Evolutionary conservation across 2,113 vertebrate genomes (phyloP).

Genomic region (Lamprotornis superbus): DNA sequence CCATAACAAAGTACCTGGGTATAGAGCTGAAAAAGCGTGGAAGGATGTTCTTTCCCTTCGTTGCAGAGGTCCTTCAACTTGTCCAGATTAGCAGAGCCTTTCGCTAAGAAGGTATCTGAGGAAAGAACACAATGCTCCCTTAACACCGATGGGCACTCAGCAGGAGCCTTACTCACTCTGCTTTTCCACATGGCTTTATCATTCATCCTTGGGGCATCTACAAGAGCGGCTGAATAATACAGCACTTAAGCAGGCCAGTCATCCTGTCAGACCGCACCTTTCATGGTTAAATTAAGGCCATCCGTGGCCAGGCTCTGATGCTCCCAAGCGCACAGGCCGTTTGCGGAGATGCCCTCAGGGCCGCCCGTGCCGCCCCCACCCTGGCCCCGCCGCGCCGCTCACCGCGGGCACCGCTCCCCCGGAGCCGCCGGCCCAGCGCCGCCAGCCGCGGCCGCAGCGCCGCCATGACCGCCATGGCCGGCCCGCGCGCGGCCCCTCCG

Average conservation of each 20-base stretch:
- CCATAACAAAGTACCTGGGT: slow-evolving; percentile 81
- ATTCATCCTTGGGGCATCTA: fast-evolving
- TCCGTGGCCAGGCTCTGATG: fast-evolving
- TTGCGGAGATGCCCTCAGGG: neutral
- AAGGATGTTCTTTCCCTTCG: slow-evolving; percentile 81
- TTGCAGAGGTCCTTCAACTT: slow-evolving; percentile 83
- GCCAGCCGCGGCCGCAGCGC: too few relatives aligned
- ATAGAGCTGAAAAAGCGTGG: slow-evolving; percentile 86
- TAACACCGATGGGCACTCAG: neutral
- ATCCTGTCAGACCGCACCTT: neutral
- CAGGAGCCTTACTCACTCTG: neutral
- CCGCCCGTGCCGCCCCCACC: neutral
- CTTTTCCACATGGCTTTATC: neutral
- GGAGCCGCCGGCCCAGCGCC: too few relatives aligned
- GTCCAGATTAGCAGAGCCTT: slow-evolving; percentile 85
- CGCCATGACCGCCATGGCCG: too few relatives aligned
- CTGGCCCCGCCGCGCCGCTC: too few relatives aligned
- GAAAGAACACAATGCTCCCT: neutral
- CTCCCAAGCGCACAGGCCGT: neutral
- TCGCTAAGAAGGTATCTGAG: slow-evolving; percentile 89
- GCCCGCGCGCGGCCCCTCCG: too few relatives aligned
- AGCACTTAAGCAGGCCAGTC: fast-evolving
- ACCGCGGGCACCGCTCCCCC: too few relatives aligned
- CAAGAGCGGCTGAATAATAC: fast-evolving
- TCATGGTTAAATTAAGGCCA: too few relatives aligned